Evolutionary conservation across 1,140 invertebrate species (phyloP), one percentile per base, ranked within the genome.

Genomic region (Leptopilina boulardi): DNA sequence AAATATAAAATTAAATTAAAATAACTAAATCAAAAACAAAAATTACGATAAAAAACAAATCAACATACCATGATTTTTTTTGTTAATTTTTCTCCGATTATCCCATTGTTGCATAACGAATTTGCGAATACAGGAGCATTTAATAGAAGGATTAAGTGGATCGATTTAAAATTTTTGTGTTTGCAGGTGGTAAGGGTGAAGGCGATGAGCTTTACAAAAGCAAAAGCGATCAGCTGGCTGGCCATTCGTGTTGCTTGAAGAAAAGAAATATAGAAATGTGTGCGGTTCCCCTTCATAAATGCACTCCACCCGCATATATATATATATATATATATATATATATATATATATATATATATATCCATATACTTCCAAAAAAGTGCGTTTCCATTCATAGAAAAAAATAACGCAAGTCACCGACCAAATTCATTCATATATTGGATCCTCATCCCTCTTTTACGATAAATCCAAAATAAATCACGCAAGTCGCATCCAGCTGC

Each of bases 131-230:
- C n/a, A n/a, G n/a, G 26, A 11, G 56, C 11, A 30, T 23, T 10
- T 21, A 13, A 11, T 66, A 21, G 3, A 66, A 30, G 56, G 56
- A 66, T 66, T 66, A 9, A 23, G 56, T 34, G 23, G 21, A 13
- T 66, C 11, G 10, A 21, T 30, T 66, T 9, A 66, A 5, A 21
- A 26, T 66, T 21, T 15, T 66, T 66, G 3, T 66, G 23, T 84
- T 85, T 41, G 84, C 84, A 85, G 84, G 84, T 84, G 83, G 44
- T 79, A 70, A n/a, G 74, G 70, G 81, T 85, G 82, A 78, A 26
- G 56, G 83, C 84, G 59, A 82, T 78, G 81, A n/a, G 42, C 70
- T 83, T 34, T 81, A 54, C 59, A 79, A 83, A 84, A 59, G 51
- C 76, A 66, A 41, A 15, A 74, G 79, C 70, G 81, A 85, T 85